phyloP scores from a whole-genome alignment of 35 echinoderm and acorn worm genomes.

The Patiria miniata region DNA sequence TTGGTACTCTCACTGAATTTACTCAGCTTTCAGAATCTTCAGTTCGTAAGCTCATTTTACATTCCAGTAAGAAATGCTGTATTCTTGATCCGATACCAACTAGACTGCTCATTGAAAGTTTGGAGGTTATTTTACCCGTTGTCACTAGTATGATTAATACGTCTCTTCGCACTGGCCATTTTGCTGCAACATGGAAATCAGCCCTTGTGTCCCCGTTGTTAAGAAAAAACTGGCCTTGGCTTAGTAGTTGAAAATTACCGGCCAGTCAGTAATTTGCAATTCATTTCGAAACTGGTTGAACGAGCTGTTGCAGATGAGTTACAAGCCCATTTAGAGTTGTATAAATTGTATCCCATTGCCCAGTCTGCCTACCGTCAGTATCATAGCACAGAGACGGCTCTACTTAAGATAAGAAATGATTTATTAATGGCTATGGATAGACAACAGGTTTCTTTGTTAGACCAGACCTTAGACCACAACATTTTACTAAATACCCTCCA shows the following conservation, averaged over 20 bases:
- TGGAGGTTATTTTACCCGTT: not conserved
- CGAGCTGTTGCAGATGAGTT: not conserved
- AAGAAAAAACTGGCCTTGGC: not conserved
- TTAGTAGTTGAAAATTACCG: not conserved
- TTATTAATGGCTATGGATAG: too few relatives aligned
- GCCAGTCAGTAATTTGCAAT: not conserved
- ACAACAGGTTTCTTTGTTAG: too few relatives aligned
- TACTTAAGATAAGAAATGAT: too few relatives aligned
- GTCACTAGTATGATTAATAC: not conserved
- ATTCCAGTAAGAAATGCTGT: conserved; percentile 9
- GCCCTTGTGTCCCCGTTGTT: not conserved
- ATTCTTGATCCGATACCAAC: too few relatives aligned
- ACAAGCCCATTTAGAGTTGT: not conserved
- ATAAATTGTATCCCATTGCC: not conserved
- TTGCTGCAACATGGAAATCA: not conserved
- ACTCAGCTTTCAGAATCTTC: not conserved
- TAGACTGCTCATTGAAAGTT: not conserved
- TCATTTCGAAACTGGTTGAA: not conserved
- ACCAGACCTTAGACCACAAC: too few relatives aligned
- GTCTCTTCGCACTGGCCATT: not conserved
- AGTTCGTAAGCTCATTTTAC: not conserved
- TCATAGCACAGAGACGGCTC: too few relatives aligned
- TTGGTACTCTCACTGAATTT: not conserved
- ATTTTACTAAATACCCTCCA: too few relatives aligned
- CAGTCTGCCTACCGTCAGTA: too few relatives aligned